A percentile compares a stretch with the other conserved stretches of the same genome.
These are phyloP conservation scores for Battus philenor DNA, from an alignment of 1,140 invertebrate species.

Conservation along the genomic window DNA sequence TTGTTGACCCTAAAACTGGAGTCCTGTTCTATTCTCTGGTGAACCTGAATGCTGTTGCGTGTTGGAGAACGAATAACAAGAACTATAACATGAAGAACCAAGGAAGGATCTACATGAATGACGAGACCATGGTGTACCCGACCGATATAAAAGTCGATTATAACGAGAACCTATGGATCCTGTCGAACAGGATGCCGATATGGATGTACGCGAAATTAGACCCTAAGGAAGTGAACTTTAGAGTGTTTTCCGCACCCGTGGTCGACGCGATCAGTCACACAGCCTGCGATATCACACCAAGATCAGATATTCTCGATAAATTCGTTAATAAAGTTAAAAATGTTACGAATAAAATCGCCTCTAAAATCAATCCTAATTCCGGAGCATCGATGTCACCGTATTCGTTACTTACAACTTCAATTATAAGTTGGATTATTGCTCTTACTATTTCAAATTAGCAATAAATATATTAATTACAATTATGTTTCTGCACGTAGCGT, in stretches of 20 bases:
- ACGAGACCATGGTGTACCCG: slow-evolving; percentile 84
- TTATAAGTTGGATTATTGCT: slow-evolving; percentile 26
- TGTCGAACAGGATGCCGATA: slow-evolving; percentile 82
- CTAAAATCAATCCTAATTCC: slow-evolving; percentile 41
- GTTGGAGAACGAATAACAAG: slow-evolving; percentile 83
- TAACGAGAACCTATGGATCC: slow-evolving; percentile 83
- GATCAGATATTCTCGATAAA: slow-evolving; percentile 74
- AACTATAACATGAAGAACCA: slow-evolving; percentile 81
- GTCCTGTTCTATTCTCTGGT: slow-evolving; percentile 86
- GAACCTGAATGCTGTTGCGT: slow-evolving; percentile 85
- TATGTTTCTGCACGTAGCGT: background rate
- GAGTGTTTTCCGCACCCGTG: slow-evolving; percentile 81
- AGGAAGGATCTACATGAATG: slow-evolving; percentile 82
- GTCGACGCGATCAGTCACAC: slow-evolving; percentile 82
- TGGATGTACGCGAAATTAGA: slow-evolving; percentile 83
- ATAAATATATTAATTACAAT: background rate
- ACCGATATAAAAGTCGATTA: slow-evolving; percentile 86
- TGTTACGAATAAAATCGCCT: slow-evolving; percentile 47
- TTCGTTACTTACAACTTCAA: slow-evolving; percentile 25
- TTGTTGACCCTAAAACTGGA: slow-evolving; percentile 82
- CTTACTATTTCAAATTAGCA: slow-evolving; percentile 14
- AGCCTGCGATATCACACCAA: slow-evolving; percentile 77
- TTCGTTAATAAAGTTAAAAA: slow-evolving; percentile 65
- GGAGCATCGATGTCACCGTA: slow-evolving; percentile 19
- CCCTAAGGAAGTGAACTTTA: slow-evolving; percentile 82